Evolutionary conservation across 2,888 invertebrate species (phyloP).

Genomic region (Diloba caeruleocephala): DNA sequence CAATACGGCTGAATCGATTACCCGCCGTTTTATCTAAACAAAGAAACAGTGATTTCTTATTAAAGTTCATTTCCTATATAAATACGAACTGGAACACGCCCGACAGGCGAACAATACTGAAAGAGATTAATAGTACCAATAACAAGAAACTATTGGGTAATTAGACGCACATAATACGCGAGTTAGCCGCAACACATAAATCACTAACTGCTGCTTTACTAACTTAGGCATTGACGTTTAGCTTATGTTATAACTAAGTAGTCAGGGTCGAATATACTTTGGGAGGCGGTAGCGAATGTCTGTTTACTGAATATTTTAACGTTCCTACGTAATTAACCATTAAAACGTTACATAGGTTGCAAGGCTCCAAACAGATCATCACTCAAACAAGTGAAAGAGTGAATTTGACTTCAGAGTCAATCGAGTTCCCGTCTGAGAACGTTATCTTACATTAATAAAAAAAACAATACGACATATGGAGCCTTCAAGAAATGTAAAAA

Average conservation of each 20-base stretch:
- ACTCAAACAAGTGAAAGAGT: too few relatives aligned
- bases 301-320: too few relatives aligned
- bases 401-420: too few relatives aligned
- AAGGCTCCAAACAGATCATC: too few relatives aligned
- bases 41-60: slow-evolving; percentile 31
- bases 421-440: too few relatives aligned
- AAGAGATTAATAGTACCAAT: slow-evolving; percentile 52
- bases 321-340: too few relatives aligned
- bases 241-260: slow-evolving; percentile 9
- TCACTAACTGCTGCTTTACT: slow-evolving; percentile 34
- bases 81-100: slow-evolving; percentile 21
- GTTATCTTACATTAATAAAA: too few relatives aligned
- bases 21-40: slow-evolving; percentile 14
- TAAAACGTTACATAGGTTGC: too few relatives aligned
- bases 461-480: too few relatives aligned
- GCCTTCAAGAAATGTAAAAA: too few relatives aligned
- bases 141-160: slow-evolving; percentile 49
- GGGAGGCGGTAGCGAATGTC: too few relatives aligned
- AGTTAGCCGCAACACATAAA: slow-evolving; percentile 32
- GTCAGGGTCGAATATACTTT: too few relatives aligned
- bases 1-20: not conserved
- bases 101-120: slow-evolving; percentile 16
- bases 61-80: slow-evolving; percentile 27
- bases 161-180: slow-evolving; percentile 42
- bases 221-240: slow-evolving; percentile 25